Percentiles rank a stretch among this genome's conserved stretches.
Conservation (phyloP, 1,140 invertebrate species). For the Charaxes varanes region DNA sequence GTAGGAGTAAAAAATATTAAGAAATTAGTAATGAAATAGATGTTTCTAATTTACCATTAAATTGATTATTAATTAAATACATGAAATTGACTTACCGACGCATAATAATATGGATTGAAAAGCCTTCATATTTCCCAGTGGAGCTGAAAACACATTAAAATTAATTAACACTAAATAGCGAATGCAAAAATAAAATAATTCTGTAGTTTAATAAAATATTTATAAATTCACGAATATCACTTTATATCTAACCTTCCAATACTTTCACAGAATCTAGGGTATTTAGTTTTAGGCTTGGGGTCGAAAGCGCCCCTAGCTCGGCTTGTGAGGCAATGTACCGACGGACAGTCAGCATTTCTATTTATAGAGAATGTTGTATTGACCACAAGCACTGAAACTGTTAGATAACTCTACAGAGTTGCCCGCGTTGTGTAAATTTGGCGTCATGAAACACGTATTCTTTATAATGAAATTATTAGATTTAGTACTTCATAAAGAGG, state of each 20-base stretch:
- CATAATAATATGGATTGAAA: slow-evolving; percentile 41
- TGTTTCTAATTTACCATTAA: too few species aligned
- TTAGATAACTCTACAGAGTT: slow-evolving; percentile 37
- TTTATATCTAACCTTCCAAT: slow-evolving; percentile 54
- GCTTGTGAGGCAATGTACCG: slow-evolving; percentile 53
- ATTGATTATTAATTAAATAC: too few species aligned
- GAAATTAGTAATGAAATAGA: too few species aligned
- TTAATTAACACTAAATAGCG: slow-evolving; percentile 11
- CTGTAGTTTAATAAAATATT: not conserved
- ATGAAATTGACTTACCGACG: slow-evolving; percentile 53
- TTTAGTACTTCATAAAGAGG: too few species aligned
- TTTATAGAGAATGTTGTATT: slow-evolving; percentile 51
- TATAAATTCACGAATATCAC: slow-evolving; percentile 14
- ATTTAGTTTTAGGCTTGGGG: slow-evolving; percentile 36
- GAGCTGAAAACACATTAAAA: slow-evolving; percentile 53
- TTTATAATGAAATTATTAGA: too few species aligned
- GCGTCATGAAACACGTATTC: too few species aligned
- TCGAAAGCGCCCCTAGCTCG: slow-evolving; percentile 41
- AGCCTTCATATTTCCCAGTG: slow-evolving; percentile 46
- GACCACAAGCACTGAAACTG: slow-evolving; percentile 18
- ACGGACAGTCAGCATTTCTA: slow-evolving; percentile 31
- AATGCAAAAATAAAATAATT: slow-evolving; percentile 12
- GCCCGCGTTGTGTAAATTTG: too few species aligned
- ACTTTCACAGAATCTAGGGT: slow-evolving; percentile 51
- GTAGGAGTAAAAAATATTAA: too few species aligned